Conservation (phyloP, 1,140 invertebrate genomes). For the Battus philenor region DNA sequence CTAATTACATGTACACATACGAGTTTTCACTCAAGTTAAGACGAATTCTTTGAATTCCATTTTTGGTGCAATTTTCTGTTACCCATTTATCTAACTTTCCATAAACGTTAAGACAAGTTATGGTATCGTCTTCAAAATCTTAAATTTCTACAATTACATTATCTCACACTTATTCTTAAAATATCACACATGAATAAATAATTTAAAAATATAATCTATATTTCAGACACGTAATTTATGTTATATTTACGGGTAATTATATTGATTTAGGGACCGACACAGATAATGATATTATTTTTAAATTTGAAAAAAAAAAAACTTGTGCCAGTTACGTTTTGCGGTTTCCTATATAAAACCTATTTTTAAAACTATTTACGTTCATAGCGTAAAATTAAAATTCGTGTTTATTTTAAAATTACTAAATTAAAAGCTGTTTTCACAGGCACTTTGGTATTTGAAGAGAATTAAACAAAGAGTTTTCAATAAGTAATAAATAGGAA, state of each 20-base stretch:
- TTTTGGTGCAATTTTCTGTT: neutral
- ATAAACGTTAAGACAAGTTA: neutral
- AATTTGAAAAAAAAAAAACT: neutral
- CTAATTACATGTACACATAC: neutral
- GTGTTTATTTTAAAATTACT: too few species aligned
- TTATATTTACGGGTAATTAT: neutral
- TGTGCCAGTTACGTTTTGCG: neutral
- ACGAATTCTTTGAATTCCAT: conserved; percentile 15
- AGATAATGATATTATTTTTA: neutral
- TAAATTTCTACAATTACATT: neutral
- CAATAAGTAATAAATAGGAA: conserved; percentile 2
- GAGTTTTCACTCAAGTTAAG: neutral
- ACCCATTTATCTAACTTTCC: neutral
- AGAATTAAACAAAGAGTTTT: conserved; percentile 8
- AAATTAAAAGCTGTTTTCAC: too few species aligned
- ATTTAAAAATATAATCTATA: conserved; percentile 13
- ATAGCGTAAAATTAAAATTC: too few species aligned
- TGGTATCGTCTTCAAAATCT: neutral
- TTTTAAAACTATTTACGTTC: too few species aligned
- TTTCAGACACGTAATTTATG: neutral
- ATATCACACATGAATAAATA: conserved; percentile 17
- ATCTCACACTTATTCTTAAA: conserved; percentile 6
- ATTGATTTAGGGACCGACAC: neutral
- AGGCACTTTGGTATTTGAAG: conserved; percentile 17
- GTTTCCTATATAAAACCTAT: conserved; percentile 2